A percentile compares a stretch with the other conserved stretches of the same genome.
These are phyloP conservation scores for Oreohelix idahoensis DNA, from an alignment of 1,140 invertebrate genomes.

Conservation along the genomic window DNA sequence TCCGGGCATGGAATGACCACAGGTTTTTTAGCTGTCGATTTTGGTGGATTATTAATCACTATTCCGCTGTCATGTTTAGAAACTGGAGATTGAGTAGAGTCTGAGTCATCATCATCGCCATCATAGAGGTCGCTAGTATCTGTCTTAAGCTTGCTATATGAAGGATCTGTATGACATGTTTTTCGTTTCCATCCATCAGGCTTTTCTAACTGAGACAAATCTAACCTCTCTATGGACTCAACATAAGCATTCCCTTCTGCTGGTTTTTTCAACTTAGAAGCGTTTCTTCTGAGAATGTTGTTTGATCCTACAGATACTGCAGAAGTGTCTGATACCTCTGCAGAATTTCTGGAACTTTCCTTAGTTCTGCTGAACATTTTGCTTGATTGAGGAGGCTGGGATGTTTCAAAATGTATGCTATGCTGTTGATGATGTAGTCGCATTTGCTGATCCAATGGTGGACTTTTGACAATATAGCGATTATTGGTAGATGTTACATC, in stretches of 20 bases:
- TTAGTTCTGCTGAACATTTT: background rate
- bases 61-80: background rate
- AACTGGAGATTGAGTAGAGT: background rate
- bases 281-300: background rate
- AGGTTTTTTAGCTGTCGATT: constrained; percentile 1
- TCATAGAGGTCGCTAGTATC: constrained; percentile 25
- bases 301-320: background rate
- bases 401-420: background rate
- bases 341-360: background rate
- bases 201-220: constrained; percentile 26
- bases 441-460: background rate
- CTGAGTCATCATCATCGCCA: constrained; percentile 40
- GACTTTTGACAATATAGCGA: background rate
- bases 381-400: background rate
- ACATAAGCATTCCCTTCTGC: background rate
- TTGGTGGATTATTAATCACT: background rate
- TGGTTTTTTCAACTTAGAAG: background rate
- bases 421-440: background rate
- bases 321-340: background rate
- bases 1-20: constrained; percentile 34
- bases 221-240: constrained; percentile 20
- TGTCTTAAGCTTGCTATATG: background rate
- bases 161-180: background rate
- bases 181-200: background rate
- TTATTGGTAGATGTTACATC: background rate